Percentiles rank a stretch among this genome's conserved stretches.
Conservation (phyloP, 1,140 invertebrate genomes). For the Bombus waltoni region DNA sequence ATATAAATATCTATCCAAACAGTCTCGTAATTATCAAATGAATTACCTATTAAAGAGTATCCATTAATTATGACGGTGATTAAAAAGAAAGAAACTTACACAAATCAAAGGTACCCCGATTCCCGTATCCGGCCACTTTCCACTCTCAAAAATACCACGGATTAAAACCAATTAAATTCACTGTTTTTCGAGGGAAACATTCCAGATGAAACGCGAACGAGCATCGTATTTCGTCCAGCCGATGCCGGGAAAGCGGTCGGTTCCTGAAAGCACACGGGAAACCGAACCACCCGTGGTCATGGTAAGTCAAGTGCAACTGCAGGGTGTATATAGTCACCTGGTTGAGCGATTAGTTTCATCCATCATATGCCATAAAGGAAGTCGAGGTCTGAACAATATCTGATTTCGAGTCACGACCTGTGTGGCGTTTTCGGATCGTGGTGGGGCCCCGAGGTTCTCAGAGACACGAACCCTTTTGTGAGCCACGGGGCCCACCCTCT, state of each 20-base stretch:
- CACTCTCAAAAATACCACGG: not conserved
- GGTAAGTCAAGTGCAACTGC: constrained; percentile 39
- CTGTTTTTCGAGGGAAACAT: not conserved
- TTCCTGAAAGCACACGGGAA: constrained; percentile 4
- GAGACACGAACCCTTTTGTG: constrained; percentile 38
- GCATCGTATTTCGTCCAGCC: not conserved
- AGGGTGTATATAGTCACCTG: constrained; percentile 44
- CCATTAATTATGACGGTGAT: not conserved
- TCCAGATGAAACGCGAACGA: not conserved
- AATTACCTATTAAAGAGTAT: not conserved
- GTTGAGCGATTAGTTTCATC: constrained; percentile 58
- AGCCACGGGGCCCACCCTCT: constrained; percentile 11
- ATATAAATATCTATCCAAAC: too few relatives aligned
- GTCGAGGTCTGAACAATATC: constrained; percentile 41
- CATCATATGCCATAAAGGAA: constrained; percentile 50
- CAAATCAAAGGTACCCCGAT: not conserved
- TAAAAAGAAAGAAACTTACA: not conserved
- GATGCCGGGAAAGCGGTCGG: not conserved
- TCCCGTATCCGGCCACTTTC: not conserved
- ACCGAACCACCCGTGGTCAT: constrained; percentile 49
- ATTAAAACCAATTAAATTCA: constrained; percentile 33
- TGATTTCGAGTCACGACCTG: constrained; percentile 46
- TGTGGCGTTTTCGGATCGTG: constrained; percentile 38
- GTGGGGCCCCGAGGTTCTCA: not conserved
- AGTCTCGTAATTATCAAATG: not conserved